Conservation (phyloP, 2,888 invertebrate species). For the Dasysyrphus albostriatus region DNA sequence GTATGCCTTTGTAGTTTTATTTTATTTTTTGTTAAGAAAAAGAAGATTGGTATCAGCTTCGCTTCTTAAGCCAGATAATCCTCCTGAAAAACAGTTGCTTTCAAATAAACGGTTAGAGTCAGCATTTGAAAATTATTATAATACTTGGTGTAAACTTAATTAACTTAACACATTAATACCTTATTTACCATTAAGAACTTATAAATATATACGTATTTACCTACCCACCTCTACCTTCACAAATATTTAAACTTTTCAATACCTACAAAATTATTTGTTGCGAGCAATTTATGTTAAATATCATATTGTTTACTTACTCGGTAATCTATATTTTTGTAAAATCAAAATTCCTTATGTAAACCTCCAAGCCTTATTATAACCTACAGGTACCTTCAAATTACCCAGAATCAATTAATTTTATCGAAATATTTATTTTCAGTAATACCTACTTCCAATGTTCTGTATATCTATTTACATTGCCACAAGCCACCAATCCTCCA, state of each 20-base stretch:
- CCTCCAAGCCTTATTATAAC: too few species aligned
- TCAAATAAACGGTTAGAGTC: too few species aligned
- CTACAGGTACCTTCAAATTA: slow-evolving; percentile 1
- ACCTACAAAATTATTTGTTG: neutral
- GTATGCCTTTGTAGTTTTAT: too few species aligned
- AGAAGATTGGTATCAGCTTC: too few species aligned
- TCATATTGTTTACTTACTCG: neutral
- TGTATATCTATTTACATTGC: neutral
- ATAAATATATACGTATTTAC: too few species aligned
- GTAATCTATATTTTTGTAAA: slow-evolving; percentile 1
- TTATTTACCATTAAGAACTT: too few species aligned
- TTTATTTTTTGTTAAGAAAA: too few species aligned
- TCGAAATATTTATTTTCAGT: slow-evolving; percentile 33
- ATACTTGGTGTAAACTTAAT: too few species aligned
- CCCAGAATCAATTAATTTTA: slow-evolving; percentile 33
- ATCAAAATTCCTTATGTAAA: neutral
- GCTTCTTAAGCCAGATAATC: too few species aligned
- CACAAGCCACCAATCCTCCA: slow-evolving; percentile 38
- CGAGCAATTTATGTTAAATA: neutral
- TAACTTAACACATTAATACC: too few species aligned
- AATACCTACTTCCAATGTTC: neutral
- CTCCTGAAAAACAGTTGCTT: too few species aligned
- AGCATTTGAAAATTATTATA: too few species aligned
- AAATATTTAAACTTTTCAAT: neutral
- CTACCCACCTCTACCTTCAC: neutral